These are phyloP conservation scores for Trissoscelio sp. DNA, from an alignment of 2,888 invertebrate genomes.

Conservation along the genomic window DNA sequence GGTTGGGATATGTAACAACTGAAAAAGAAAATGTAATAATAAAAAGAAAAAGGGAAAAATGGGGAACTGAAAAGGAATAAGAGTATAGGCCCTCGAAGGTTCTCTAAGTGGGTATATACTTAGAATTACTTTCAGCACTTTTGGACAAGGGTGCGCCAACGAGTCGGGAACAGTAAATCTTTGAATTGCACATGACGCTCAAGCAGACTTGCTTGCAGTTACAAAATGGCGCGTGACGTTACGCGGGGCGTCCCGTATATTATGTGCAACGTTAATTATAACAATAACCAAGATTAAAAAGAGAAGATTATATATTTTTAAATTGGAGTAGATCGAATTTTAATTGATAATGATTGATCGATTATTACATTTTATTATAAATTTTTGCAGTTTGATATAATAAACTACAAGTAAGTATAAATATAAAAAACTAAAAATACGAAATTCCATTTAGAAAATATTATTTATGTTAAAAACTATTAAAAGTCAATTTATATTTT, in stretches of 20 bases:
- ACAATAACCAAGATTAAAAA: constrained; percentile 44
- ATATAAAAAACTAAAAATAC: too few species aligned
- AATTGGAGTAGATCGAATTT: too few species aligned
- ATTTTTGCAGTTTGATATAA: too few species aligned
- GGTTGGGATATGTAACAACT: constrained; percentile 11
- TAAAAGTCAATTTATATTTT: too few species aligned
- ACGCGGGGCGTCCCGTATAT: constrained; percentile 45
- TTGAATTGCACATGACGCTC: constrained; percentile 78
- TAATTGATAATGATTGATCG: too few species aligned
- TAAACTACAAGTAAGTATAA: too few species aligned
- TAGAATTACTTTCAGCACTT: constrained; percentile 53
- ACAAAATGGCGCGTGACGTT: constrained; percentile 52
- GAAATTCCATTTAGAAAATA: too few species aligned
- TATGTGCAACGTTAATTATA: constrained; percentile 51
- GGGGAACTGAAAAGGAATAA: background rate
- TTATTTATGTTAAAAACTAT: too few species aligned
- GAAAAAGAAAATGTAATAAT: constrained; percentile 57
- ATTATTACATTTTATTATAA: too few species aligned
- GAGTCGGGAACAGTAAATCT: constrained; percentile 79
- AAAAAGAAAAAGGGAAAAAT: constrained; percentile 44
- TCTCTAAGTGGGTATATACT: constrained; percentile 44
- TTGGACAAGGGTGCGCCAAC: constrained; percentile 49
- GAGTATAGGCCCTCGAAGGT: constrained; percentile 25
- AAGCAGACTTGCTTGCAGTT: constrained; percentile 55
- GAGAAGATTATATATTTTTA: too few species aligned